Evolutionary conservation across 2,888 invertebrate genomes (phyloP), one percentile per base, ranked within the genome.

Genomic region (Tenthredo mesomela): DNA sequence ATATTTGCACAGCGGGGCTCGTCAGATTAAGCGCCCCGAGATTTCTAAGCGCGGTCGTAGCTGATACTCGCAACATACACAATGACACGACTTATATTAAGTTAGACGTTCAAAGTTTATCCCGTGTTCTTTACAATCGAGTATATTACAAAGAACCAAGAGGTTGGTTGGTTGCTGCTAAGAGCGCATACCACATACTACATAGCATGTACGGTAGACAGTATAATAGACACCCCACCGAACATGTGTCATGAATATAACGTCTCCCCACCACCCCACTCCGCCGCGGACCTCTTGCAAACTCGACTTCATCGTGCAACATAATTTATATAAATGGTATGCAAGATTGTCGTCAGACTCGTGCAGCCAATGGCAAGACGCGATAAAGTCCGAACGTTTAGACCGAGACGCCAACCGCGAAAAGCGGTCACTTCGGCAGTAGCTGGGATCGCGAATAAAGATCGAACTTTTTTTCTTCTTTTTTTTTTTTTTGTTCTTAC

Each of bases 181-280:
- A 40, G 71, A 73, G 71, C n/a, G 71, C 71, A 73, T 73, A 43
- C 21, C 71, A 25, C 71, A 43, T 10, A 73, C 71, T 73, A 73
- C 71, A 73, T 25, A 73, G 71, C 21, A 43, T 43, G 12, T 9
- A 15, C 88, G 91, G 90, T 92, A 92, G 92, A 92, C 88, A 90
- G 91, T 92, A 40, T 37, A 25, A 58, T 37, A 73, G 65, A 82
- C 84, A 85, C 83, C 40, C 82, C 73, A 40, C 58, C 54, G 75
- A 54, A 84, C 70, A 77, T 85, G 77, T 54, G 50, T 54, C 77
- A 77, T 50, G 54, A 50, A 33, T 15, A 54, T 77, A 77, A 77
- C 54, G 21, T 18, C 7, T 40, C 50, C 29, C 29, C 58, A 4
- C 40, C 21, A 6, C 40, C 25, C 15, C 12, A 29, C 37, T 18